phyloP scores from a whole-genome alignment of 1,140 invertebrate genomes.

The Micrasema longulum region DNA sequence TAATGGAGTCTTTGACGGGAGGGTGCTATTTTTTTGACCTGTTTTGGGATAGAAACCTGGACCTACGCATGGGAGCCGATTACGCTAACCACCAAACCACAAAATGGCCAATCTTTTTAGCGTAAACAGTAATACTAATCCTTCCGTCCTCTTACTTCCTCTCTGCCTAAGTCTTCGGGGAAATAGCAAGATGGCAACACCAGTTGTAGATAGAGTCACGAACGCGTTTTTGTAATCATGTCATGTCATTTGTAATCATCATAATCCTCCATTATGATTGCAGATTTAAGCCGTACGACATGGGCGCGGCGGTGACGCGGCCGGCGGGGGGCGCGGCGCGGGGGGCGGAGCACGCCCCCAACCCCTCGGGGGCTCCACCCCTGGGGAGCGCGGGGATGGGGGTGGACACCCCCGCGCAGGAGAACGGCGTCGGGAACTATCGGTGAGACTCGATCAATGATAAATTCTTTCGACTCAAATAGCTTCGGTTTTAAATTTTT shows the following conservation, averaged over 20 bases:
- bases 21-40: too few relatives aligned
- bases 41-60: too few relatives aligned
- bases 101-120: too few relatives aligned
- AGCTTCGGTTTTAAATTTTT: slow-evolving; percentile 7
- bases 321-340: slow-evolving; percentile 65
- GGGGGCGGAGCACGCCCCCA: slow-evolving; percentile 51
- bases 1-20: too few relatives aligned
- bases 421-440: slow-evolving; percentile 64
- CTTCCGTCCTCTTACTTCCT: too few relatives aligned
- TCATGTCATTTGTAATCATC: background rate
- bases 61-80: too few relatives aligned
- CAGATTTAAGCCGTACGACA: slow-evolving; percentile 81
- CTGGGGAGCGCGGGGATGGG: slow-evolving; percentile 54
- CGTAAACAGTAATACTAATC: too few relatives aligned
- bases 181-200: too few relatives aligned
- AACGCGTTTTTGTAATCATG: too few relatives aligned
- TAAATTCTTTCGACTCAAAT: background rate
- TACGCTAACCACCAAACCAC: too few relatives aligned
- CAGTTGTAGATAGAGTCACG: too few relatives aligned
- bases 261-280: slow-evolving; percentile 23
- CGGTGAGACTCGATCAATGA: slow-evolving; percentile 54
- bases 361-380: slow-evolving; percentile 62
- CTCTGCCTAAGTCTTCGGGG: too few relatives aligned
- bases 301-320: slow-evolving; percentile 69
- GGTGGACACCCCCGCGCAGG: slow-evolving; percentile 58